Percentiles rank a stretch among this genome's conserved stretches.
Conservation (phyloP, 2,888 invertebrate species). For the Antitype chi region DNA sequence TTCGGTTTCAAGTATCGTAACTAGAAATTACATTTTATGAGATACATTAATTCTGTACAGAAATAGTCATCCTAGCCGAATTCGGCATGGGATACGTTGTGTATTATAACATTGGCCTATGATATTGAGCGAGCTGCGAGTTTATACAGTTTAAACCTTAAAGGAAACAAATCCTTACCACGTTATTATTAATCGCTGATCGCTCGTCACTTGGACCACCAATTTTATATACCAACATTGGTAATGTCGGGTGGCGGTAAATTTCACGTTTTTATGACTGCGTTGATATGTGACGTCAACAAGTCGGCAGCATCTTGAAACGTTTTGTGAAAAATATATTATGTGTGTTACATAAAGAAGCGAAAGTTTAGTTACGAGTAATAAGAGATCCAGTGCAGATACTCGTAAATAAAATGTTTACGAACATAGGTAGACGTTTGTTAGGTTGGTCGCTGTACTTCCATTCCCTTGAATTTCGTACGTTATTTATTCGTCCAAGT, state of each 20-base stretch:
- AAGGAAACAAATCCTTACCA: too few relatives aligned
- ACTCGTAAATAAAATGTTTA: slow-evolving; percentile 5
- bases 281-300: slow-evolving; percentile 56
- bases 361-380: slow-evolving; percentile 29
- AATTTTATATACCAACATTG: slow-evolving; percentile 33
- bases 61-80: background rate
- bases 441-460: background rate
- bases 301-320: slow-evolving; percentile 37
- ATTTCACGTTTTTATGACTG: slow-evolving; percentile 55
- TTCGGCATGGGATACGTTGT: too few relatives aligned
- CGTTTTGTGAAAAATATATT: slow-evolving; percentile 53
- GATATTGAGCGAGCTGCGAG: background rate
- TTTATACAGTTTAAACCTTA: background rate
- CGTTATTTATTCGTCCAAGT: background rate
- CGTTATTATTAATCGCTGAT: slow-evolving; percentile 9
- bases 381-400: slow-evolving; percentile 25
- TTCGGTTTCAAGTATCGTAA: background rate
- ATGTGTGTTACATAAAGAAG: slow-evolving; percentile 30
- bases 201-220: slow-evolving; percentile 21
- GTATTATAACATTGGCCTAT: background rate
- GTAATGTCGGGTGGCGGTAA: slow-evolving; percentile 39
- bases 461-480: background rate
- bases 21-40: background rate
- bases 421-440: background rate
- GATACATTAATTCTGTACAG: background rate